phyloP scores from a whole-genome alignment of 2,113 vertebrate species.

The Lepisosteus oculatus region DNA sequence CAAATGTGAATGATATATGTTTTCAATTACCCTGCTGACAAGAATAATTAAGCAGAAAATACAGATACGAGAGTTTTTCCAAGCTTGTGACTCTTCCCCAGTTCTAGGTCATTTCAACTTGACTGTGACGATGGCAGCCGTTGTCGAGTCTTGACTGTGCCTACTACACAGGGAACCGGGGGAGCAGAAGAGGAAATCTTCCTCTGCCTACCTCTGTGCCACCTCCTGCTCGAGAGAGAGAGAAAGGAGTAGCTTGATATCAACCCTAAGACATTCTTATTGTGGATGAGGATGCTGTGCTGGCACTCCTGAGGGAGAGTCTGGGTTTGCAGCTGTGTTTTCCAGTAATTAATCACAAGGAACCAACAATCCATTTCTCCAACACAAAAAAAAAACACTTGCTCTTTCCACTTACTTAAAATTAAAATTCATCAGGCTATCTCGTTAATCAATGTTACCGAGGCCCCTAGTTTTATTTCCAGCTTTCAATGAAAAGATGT shows the following conservation, averaged over 20 bases:
- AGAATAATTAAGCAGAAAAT: too few relatives aligned
- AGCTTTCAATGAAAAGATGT: neutral
- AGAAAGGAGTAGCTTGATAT: neutral
- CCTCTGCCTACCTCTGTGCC: neutral
- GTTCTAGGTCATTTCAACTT: too few relatives aligned
- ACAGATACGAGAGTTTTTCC: too few relatives aligned
- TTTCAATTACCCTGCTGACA: too few relatives aligned
- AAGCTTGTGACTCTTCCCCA: too few relatives aligned
- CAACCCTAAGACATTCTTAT: neutral
- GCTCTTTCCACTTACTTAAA: neutral
- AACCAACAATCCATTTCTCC: neutral
- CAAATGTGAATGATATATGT: too few relatives aligned
- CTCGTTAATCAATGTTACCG: conserved; percentile 10
- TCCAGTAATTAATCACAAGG: neutral
- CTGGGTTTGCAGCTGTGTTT: neutral
- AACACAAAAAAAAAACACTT: neutral
- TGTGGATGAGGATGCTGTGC: neutral
- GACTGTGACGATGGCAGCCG: too few relatives aligned
- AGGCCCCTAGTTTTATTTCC: neutral
- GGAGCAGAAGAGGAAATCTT: neutral
- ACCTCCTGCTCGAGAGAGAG: neutral
- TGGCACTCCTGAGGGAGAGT: neutral
- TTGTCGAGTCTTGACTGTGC: too few relatives aligned
- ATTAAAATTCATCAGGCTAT: conserved; percentile 2
- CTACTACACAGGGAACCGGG: too few relatives aligned